phyloP scores from a whole-genome alignment of 2,888 invertebrate species.

The Noctua pronuba region DNA sequence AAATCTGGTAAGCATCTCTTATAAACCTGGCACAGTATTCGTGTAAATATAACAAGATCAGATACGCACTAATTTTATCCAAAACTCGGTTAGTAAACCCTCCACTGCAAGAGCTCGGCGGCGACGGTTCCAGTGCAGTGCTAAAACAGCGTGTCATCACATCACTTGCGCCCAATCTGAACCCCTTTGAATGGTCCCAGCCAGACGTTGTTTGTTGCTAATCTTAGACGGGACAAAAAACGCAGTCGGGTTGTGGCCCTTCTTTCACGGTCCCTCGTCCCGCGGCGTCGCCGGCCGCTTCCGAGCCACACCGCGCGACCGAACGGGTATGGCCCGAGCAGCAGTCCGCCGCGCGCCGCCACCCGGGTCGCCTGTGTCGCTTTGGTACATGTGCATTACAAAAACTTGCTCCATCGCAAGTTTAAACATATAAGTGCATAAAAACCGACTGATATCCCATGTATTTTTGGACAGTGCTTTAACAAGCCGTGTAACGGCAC shows the following conservation, averaged over 20 bases:
- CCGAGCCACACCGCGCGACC: constrained; percentile 67
- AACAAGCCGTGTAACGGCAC: constrained; percentile 75
- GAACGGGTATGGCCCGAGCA: constrained; percentile 63
- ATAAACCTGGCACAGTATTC: constrained; percentile 40
- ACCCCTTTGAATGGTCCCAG: constrained; percentile 76
- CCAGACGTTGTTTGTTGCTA: constrained; percentile 84
- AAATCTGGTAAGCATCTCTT: constrained; percentile 54
- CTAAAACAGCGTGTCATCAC: constrained; percentile 44
- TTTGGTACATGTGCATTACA: constrained; percentile 65
- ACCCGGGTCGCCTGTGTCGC: constrained; percentile 76
- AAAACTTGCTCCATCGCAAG: constrained; percentile 78
- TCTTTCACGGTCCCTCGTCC: constrained; percentile 83
- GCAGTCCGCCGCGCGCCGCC: constrained; percentile 84
- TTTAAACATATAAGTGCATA: constrained; percentile 78
- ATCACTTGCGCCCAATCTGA: constrained; percentile 58
- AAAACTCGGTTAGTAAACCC: constrained; percentile 26
- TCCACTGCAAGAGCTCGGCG: constrained; percentile 13
- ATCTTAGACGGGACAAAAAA: constrained; percentile 87
- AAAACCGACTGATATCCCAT: constrained; percentile 73
- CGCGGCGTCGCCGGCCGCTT: constrained; percentile 67
- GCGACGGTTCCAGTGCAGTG: constrained; percentile 4
- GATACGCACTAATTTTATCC: constrained; percentile 32
- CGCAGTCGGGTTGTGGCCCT: constrained; percentile 83
- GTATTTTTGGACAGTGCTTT: constrained; percentile 78
- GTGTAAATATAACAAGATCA: constrained; percentile 32